Percentiles rank a stretch among this genome's conserved stretches.
Evolutionary conservation across 2,888 invertebrate genomes (phyloP).

Genomic region (Plusia festucae): DNA sequence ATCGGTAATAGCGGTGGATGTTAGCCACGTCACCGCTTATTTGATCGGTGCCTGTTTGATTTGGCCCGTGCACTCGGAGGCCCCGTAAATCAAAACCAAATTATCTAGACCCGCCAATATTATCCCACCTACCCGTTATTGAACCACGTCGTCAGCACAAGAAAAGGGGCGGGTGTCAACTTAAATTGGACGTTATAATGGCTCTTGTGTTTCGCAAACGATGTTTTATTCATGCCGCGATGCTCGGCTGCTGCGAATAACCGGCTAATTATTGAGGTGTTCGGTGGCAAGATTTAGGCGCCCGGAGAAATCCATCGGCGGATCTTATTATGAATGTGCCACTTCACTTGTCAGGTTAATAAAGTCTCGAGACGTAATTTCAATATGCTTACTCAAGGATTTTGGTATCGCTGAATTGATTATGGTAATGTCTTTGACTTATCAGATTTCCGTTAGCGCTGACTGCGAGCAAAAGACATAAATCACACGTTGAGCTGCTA

Average conservation of each 20-base stretch:
- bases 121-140: slow-evolving; percentile 30
- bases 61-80: slow-evolving; percentile 70
- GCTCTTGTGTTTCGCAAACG: slow-evolving; percentile 78
- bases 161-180: slow-evolving; percentile 57
- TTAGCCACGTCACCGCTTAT: slow-evolving; percentile 77
- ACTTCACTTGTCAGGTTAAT: slow-evolving; percentile 75
- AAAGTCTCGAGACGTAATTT: slow-evolving; percentile 56
- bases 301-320: slow-evolving; percentile 60
- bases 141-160: slow-evolving; percentile 28
- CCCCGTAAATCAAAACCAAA: slow-evolving; percentile 65
- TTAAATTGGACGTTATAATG: slow-evolving; percentile 67
- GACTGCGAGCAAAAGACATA: slow-evolving; percentile 31
- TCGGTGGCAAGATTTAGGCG: slow-evolving; percentile 73
- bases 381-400: slow-evolving; percentile 52
- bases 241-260: slow-evolving; percentile 80
- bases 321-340: slow-evolving; percentile 67
- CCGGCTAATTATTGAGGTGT: slow-evolving; percentile 86
- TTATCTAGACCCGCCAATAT: slow-evolving; percentile 58
- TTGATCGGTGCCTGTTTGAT: slow-evolving; percentile 73
- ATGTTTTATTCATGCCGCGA: slow-evolving; percentile 87
- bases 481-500: slow-evolving; percentile 32
- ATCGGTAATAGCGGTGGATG: slow-evolving; percentile 71
- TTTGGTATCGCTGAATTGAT: slow-evolving; percentile 53
- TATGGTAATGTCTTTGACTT: slow-evolving; percentile 60
- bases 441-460: slow-evolving; percentile 48